Base-by-base conservation (phyloP, 2,797 vertebrate species). In the Enteromius unitaeniatus region DNA sequence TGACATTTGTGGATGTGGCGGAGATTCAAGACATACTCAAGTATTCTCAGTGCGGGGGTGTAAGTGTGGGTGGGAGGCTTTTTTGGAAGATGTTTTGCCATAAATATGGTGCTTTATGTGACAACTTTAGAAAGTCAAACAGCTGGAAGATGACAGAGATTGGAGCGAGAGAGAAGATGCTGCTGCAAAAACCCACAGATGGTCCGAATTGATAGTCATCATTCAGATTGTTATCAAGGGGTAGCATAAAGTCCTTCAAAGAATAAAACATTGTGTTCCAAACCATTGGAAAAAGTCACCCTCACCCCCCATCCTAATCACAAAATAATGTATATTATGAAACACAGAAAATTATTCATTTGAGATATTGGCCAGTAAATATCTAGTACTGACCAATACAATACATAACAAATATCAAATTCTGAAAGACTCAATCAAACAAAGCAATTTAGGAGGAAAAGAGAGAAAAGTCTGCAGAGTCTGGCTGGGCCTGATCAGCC, bases 91-190 rank as follows among this genome's bases (percentile, higher is more conserved):
- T 77, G 49, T 73, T 55, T 81, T 42, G 75, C 14, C 60, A 78
- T 86, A 81, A 85, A 79, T 67, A 84, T 23, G 8, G 68, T 69
- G 69, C 55, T 81, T 88, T 70, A 82, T 79, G 68, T 79, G 62
- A 82, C 76, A 78, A 68, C 37, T 86, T 83, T 67, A 58, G 78
- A 78, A 82, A 37, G 15, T 68, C 37, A 49, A 82, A 72, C 68
- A 84, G 68, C 73, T 86, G 82, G 64, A 75, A 58, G 53, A 72
- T 6, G 6, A 72, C 3, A 53, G 14, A 40, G 42, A 65, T 4
- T 34, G 53, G 49, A 69, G 81, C 19, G 23, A 65, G 55, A 65
- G 15, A 65, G 49, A 77, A 49, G 58, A 60, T 3, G 26, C 28
- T 28, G 28, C 28, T 28, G 28, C 28, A 60, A 26, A 60, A 26